Conservation (phyloP, 2,888 invertebrate species). For the Fissipunctia ypsillon region DNA sequence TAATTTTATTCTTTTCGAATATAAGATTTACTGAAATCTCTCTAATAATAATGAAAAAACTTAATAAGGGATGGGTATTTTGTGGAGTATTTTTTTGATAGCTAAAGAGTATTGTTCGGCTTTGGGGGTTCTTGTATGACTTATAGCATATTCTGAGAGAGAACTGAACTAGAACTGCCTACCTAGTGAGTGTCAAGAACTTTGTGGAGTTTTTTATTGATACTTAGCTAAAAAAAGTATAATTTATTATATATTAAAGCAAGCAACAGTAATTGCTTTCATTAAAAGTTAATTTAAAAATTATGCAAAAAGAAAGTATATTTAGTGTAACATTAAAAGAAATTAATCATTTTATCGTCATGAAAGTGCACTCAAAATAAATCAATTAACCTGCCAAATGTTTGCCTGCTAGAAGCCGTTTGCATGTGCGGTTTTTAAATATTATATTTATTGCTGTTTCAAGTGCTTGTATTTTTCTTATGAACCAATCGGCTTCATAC, state of each 20-base stretch:
- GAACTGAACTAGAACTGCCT: not conserved
- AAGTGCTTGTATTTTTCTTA: too few relatives aligned
- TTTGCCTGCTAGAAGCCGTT: too few relatives aligned
- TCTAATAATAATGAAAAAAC: not conserved
- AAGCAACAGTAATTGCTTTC: not conserved
- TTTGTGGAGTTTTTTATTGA: not conserved
- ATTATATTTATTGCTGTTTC: too few relatives aligned
- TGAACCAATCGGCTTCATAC: too few relatives aligned
- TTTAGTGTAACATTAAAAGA: not conserved
- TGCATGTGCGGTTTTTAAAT: too few relatives aligned
- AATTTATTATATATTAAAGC: not conserved
- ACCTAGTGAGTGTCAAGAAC: not conserved
- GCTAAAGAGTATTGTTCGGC: not conserved
- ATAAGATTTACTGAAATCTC: not conserved
- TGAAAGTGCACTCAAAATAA: not conserved
- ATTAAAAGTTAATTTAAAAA: not conserved
- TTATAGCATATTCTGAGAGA: not conserved
- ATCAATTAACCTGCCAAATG: not conserved
- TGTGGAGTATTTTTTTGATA: not conserved
- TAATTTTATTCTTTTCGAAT: conserved; percentile 11
- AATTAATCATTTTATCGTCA: not conserved
- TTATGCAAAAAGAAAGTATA: conserved; percentile 3
- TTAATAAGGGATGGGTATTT: not conserved
- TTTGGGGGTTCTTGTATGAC: conserved; percentile 17
- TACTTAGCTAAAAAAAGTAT: not conserved